Evolutionary conservation across 2,888 invertebrate genomes (phyloP).

Genomic region (Agriopis marginaria): DNA sequence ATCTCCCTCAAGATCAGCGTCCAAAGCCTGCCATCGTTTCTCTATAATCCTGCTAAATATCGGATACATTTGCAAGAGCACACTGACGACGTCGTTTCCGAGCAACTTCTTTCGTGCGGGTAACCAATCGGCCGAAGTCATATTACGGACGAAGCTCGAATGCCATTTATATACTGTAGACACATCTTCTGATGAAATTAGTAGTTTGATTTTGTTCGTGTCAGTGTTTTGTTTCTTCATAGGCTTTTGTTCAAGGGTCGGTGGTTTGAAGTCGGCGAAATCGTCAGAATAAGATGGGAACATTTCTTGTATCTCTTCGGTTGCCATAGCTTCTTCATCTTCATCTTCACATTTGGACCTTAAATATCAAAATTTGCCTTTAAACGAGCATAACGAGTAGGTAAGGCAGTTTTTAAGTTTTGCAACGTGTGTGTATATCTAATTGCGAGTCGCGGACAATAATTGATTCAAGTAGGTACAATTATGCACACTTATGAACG

Average conservation of each 20-base stretch:
- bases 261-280: slow-evolving; percentile 89
- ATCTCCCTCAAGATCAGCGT: slow-evolving; percentile 82
- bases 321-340: slow-evolving; percentile 89
- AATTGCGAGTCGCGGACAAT: no score
- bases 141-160: slow-evolving; percentile 84
- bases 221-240: slow-evolving; percentile 57
- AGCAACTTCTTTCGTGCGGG: slow-evolving; percentile 76
- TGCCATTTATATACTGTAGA: slow-evolving; percentile 87
- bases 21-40: slow-evolving; percentile 80
- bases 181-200: slow-evolving; percentile 85
- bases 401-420: neutral
- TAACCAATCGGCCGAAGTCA: slow-evolving; percentile 88
- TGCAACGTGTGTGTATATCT: neutral
- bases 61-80: slow-evolving; percentile 87
- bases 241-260: slow-evolving; percentile 80
- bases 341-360: slow-evolving; percentile 89
- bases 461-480: no score
- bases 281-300: slow-evolving; percentile 91
- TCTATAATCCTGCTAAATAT: slow-evolving; percentile 85
- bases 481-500: no score
- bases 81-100: slow-evolving; percentile 70
- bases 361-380: slow-evolving; percentile 31
- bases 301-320: slow-evolving; percentile 88
- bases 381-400: neutral
- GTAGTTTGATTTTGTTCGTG: slow-evolving; percentile 58